Percentiles rank a stretch among this genome's conserved stretches.
phyloP scores from a whole-genome alignment of 2,888 invertebrate species.

The Drosophila limbata region DNA sequence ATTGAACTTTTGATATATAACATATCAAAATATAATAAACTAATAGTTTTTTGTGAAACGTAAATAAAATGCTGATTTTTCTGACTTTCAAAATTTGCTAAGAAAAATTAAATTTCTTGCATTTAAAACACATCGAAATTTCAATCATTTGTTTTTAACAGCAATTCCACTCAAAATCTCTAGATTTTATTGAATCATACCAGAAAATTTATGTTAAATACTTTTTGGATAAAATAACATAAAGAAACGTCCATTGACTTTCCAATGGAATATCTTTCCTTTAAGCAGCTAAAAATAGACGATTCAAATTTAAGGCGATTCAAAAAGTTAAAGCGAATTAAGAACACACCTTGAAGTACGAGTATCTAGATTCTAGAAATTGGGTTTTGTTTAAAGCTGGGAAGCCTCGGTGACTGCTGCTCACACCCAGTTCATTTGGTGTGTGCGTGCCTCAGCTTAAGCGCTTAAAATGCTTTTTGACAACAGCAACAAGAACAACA shows the following conservation, averaged over 20 bases:
- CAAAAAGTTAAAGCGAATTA: not conserved
- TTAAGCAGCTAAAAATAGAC: not conserved
- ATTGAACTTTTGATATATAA: too few relatives aligned
- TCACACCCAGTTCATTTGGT: slow-evolving; percentile 9
- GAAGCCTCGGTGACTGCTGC: slow-evolving; percentile 3
- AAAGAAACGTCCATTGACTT: not conserved
- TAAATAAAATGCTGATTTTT: too few relatives aligned
- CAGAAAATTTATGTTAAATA: too few relatives aligned
- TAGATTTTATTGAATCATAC: too few relatives aligned
- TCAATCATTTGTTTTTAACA: too few relatives aligned
- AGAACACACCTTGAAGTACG: slow-evolving; percentile 14
- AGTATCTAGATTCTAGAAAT: too few relatives aligned
- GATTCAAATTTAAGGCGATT: not conserved
- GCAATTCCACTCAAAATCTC: too few relatives aligned
- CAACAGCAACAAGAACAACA: slow-evolving; percentile 41
- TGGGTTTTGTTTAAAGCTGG: slow-evolving; percentile 30
- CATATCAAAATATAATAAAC: too few relatives aligned
- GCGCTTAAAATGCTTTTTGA: slow-evolving; percentile 80
- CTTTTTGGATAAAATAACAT: not conserved
- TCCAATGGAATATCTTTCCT: not conserved
- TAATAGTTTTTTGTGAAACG: too few relatives aligned
- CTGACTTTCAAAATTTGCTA: too few relatives aligned
- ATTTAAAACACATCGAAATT: too few relatives aligned
- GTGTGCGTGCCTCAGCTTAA: slow-evolving; percentile 76
- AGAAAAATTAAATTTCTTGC: too few relatives aligned